Evolutionary conservation across 1,140 invertebrate genomes (phyloP).

Genomic region (Papilio glaucus): DNA sequence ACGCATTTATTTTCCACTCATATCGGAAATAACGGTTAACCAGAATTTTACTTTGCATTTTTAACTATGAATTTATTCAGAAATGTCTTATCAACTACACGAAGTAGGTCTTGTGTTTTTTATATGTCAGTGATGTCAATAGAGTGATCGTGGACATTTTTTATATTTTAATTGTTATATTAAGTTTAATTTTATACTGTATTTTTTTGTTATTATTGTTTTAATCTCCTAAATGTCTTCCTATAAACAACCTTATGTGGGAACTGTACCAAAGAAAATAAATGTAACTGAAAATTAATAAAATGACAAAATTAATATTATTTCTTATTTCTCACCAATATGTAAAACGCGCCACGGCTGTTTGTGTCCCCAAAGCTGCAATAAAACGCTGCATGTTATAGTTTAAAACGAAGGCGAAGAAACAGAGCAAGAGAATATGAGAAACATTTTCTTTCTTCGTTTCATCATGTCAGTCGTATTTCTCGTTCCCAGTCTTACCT

Average conservation of each 20-base stretch:
- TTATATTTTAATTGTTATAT: slow-evolving; percentile 27
- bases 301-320: not conserved
- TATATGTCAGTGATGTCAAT: not conserved
- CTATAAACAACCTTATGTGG: slow-evolving; percentile 33
- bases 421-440: not conserved
- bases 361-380: not conserved
- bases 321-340: not conserved
- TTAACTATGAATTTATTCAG: not conserved
- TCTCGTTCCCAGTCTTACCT: no score
- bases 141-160: not conserved
- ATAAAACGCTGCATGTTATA: not conserved
- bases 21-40: slow-evolving; percentile 6
- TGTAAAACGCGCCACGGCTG: no score
- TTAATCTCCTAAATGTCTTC: slow-evolving; percentile 28
- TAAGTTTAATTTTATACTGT: slow-evolving; percentile 34
- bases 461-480: no score
- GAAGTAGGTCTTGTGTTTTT: not conserved
- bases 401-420: not conserved
- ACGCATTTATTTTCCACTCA: slow-evolving; percentile 16
- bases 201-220: slow-evolving; percentile 36
- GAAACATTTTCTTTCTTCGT: not conserved
- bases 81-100: not conserved
- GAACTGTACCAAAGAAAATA: slow-evolving; percentile 38
- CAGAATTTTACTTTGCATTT: not conserved
- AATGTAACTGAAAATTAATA: slow-evolving; percentile 33